Conservation (phyloP, 2,113 vertebrate genomes). For the Chamaea fasciata region DNA sequence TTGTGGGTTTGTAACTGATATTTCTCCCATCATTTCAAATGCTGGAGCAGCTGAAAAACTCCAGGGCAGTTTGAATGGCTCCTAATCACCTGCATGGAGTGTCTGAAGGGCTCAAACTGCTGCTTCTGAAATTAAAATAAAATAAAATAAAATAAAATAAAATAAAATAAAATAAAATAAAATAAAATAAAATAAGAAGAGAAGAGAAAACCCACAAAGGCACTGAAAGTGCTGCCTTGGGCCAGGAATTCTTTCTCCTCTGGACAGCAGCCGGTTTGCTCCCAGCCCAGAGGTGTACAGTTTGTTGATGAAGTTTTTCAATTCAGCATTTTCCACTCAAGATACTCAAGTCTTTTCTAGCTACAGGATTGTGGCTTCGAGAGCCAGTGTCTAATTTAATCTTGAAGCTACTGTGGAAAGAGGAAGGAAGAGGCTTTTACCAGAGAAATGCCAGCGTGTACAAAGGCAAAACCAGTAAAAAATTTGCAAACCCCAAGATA, state of each 20-base stretch:
- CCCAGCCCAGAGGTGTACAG: background rate
- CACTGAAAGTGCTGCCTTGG: background rate
- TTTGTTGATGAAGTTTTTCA: background rate
- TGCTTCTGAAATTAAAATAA: background rate
- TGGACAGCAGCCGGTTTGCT: background rate
- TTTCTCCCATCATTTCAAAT: background rate
- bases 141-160: too few relatives aligned
- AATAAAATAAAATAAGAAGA: too few relatives aligned
- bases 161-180: too few relatives aligned
- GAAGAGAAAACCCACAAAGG: fast-evolving
- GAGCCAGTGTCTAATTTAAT: background rate
- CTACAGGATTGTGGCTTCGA: background rate
- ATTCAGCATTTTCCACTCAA: background rate
- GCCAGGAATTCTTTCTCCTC: background rate
- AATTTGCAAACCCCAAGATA: background rate
- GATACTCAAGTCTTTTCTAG: background rate
- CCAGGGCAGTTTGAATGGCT: background rate
- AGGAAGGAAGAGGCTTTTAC: slow-evolving; percentile 37
- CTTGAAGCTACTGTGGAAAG: slow-evolving; percentile 7
- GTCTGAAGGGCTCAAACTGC: background rate
- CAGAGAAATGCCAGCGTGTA: background rate
- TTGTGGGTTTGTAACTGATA: background rate
- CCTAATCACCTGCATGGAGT: background rate
- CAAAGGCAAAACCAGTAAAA: background rate
- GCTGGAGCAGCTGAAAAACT: background rate